Evolutionary conservation across 1,140 invertebrate genomes (phyloP).

Genomic region (Hyles vespertilio): DNA sequence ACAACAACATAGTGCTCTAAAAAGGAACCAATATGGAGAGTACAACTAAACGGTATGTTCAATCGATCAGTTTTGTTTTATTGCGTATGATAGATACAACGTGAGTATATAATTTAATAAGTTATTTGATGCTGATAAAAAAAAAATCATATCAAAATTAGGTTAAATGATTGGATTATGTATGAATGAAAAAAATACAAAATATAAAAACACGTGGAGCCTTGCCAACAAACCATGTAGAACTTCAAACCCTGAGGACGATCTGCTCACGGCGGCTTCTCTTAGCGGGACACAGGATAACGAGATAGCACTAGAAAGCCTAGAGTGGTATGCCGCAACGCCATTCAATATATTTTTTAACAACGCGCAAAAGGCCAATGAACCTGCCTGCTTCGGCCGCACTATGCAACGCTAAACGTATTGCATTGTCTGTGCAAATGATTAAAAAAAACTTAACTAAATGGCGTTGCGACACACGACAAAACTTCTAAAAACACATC

Average conservation of each 20-base stretch:
- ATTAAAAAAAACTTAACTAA: constrained; percentile 12
- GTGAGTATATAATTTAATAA: no score
- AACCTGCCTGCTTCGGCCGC: constrained; percentile 8
- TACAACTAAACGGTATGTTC: no score
- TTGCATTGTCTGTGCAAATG: constrained; percentile 13
- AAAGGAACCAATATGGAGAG: no score
- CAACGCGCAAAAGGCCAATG: constrained; percentile 13
- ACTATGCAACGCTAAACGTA: constrained; percentile 13
- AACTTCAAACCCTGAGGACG: constrained; percentile 56
- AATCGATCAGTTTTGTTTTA: no score
- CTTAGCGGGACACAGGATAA: constrained; percentile 35
- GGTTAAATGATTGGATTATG: no score
- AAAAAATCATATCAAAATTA: no score
- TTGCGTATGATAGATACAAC: no score
- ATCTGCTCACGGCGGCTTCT: constrained; percentile 45
- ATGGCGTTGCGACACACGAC: constrained; percentile 23
- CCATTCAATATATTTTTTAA: constrained; percentile 22
- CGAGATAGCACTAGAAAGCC: constrained; percentile 24
- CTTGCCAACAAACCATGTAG: constrained; percentile 62
- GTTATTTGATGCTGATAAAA: no score
- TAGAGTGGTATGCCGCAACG: constrained; percentile 21
- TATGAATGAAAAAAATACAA: constrained; percentile 12
- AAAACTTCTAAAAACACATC: neutral
- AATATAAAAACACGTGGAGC: constrained; percentile 26
- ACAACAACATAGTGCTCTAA: neutral